A percentile compares a stretch with the other conserved stretches of the same genome.
phyloP scores from a whole-genome alignment of 2,797 vertebrate species.

The Channallabes apus region DNA sequence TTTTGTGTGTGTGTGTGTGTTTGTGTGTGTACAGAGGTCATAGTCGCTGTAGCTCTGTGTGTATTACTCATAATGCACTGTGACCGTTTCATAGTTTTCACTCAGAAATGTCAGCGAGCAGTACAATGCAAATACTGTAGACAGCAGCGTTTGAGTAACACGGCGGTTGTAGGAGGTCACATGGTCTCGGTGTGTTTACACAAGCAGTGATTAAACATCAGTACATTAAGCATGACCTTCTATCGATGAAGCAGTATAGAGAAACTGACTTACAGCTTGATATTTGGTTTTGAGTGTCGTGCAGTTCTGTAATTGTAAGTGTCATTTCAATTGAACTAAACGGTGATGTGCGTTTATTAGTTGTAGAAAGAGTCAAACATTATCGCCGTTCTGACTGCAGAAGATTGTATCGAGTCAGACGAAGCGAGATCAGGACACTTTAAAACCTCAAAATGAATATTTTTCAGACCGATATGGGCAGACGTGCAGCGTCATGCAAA shows the following conservation, averaged over 20 bases:
- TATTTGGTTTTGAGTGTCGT: background rate
- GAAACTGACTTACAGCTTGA: background rate
- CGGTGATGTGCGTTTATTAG: too few relatives aligned
- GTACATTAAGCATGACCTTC: background rate
- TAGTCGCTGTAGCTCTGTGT: background rate
- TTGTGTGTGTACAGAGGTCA: background rate
- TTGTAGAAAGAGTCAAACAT: too few relatives aligned
- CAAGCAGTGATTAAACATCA: constrained; percentile 5
- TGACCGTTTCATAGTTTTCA: background rate
- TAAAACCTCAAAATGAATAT: too few relatives aligned
- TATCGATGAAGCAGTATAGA: background rate
- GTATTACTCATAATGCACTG: background rate
- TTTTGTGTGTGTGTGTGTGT: background rate
- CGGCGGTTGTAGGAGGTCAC: background rate
- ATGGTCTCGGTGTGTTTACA: background rate
- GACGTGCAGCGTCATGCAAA: too few relatives aligned
- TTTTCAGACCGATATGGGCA: too few relatives aligned
- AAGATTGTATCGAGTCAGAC: too few relatives aligned
- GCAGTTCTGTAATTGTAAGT: too few relatives aligned
- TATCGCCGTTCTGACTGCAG: too few relatives aligned
- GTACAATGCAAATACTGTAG: background rate
- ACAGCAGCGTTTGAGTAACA: background rate
- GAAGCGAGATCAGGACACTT: too few relatives aligned
- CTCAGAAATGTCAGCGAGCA: background rate
- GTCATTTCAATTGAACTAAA: too few relatives aligned